These are phyloP conservation scores for Orgyia antiqua DNA, from an alignment of 2,888 invertebrate species.

Conservation along the genomic window DNA sequence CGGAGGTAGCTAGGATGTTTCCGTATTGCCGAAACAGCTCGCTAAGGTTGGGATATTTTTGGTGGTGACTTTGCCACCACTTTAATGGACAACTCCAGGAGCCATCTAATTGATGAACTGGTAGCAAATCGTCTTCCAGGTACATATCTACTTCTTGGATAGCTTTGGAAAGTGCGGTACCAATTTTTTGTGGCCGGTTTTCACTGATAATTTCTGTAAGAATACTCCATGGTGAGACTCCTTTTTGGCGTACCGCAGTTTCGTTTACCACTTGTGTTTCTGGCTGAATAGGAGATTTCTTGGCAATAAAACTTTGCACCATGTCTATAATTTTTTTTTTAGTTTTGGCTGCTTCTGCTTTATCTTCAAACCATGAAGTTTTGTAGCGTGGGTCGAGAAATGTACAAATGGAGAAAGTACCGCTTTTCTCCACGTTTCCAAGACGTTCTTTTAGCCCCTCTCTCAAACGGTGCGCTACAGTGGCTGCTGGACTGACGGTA, in stretches of 20 bases:
- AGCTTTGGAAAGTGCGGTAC: slow-evolving; percentile 16
- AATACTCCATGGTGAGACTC: slow-evolving; percentile 16
- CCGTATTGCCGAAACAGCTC: slow-evolving; percentile 9
- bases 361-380: neutral
- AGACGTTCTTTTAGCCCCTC: neutral
- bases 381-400: slow-evolving; percentile 2
- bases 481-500: neutral
- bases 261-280: neutral
- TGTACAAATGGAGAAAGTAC: neutral
- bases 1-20: slow-evolving; percentile 19
- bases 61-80: slow-evolving; percentile 18
- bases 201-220: slow-evolving; percentile 10
- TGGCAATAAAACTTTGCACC: neutral
- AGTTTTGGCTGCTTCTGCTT: slow-evolving; percentile 1
- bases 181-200: slow-evolving; percentile 3
- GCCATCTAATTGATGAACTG: slow-evolving; percentile 3
- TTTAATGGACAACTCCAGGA: slow-evolving; percentile 18
- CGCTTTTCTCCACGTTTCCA: neutral
- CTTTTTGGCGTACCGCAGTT: neutral
- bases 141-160: slow-evolving; percentile 19
- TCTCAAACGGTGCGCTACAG: neutral
- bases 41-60: slow-evolving; percentile 11
- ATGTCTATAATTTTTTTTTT: slow-evolving; percentile 3
- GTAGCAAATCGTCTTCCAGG: slow-evolving; percentile 17
- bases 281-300: neutral